Base-by-base conservation (phyloP, 2,113 vertebrate genomes). In the Cyanoramphus novaezelandiae region DNA sequence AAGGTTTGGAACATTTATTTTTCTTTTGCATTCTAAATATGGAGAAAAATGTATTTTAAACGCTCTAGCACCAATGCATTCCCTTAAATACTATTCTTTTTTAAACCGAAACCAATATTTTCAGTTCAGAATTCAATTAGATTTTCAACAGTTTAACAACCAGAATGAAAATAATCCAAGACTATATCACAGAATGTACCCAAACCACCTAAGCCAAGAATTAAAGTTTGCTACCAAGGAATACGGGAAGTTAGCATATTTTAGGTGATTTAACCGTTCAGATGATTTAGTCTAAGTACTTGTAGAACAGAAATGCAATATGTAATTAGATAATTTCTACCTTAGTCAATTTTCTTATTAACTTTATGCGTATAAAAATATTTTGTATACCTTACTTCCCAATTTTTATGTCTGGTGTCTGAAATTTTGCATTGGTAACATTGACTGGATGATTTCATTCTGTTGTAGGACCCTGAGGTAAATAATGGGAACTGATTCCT, bases 301-400 rank as follows among this genome's bases (percentile, higher is more conserved):
- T 60, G 7, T 14, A 55, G 53, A 43, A 91, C 60, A 60, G 1
- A 70, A 93, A 74, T 78, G 3, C 4, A 81, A 64, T 43, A 11
- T 60, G 6, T 16, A 74, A 57, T 65, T 65, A 52, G 7, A 64
- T 35, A 0, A 44, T 72, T 94, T 85, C 43, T 46, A 27, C 13
- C 11, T 52, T 57, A 67, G 11, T 28, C 10, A 35, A 4, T 67
- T 68, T 70, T 78, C 28, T 47, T 17, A 63, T 9, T 82, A 44
- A 16, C 6, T 80, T 64, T 88, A 64, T 43, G 14, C 3, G 23
- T 31, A 20, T 27, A 35, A 0, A 0, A n/a, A 27, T 0, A 11
- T 43, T 80, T 62, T 69, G 4, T 43, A 27, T 33, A 55, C 13
- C 5, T 72, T 35, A 28, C 16, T 46, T 82, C 24, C 5, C 60